These are phyloP conservation scores for Bradypus variegatus DNA, from an alignment of 2,797 vertebrate genomes.

Conservation along the genomic window DNA sequence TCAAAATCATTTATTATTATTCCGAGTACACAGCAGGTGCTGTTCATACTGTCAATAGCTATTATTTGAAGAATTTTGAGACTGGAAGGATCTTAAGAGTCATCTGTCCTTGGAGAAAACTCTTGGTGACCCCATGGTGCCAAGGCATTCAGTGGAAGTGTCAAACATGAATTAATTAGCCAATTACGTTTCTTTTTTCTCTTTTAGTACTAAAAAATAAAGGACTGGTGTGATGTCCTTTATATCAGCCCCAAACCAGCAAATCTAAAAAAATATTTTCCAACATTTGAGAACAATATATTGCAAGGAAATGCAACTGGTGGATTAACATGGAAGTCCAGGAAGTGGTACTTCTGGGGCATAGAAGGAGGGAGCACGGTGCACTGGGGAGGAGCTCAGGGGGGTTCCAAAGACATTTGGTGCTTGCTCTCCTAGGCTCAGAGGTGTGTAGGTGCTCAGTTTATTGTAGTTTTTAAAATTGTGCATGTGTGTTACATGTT, in stretches of 20 bases:
- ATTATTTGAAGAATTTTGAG: background rate
- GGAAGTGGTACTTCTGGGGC: background rate
- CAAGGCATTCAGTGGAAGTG: background rate
- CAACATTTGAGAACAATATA: background rate
- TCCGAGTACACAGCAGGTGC: background rate
- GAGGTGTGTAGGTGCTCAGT: background rate
- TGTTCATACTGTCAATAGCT: background rate
- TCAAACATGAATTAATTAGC: conserved; percentile 15
- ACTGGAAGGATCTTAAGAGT: background rate
- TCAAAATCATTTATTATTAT: background rate
- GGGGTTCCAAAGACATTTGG: too few relatives aligned
- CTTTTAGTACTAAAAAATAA: background rate
- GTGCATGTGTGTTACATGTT: background rate
- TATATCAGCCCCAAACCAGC: background rate
- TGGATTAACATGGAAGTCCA: background rate
- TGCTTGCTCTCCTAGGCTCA: background rate
- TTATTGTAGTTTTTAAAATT: background rate
- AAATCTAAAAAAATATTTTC: background rate
- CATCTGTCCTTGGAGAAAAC: background rate
- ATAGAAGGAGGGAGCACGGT: background rate
- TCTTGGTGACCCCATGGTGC: background rate
- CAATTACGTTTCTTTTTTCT: background rate
- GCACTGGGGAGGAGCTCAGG: accelerated
- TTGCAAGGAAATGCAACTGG: background rate
- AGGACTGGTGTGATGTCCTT: background rate